Base-by-base conservation (phyloP, 1,140 invertebrate genomes). In the Aphelenchoides avenae region DNA sequence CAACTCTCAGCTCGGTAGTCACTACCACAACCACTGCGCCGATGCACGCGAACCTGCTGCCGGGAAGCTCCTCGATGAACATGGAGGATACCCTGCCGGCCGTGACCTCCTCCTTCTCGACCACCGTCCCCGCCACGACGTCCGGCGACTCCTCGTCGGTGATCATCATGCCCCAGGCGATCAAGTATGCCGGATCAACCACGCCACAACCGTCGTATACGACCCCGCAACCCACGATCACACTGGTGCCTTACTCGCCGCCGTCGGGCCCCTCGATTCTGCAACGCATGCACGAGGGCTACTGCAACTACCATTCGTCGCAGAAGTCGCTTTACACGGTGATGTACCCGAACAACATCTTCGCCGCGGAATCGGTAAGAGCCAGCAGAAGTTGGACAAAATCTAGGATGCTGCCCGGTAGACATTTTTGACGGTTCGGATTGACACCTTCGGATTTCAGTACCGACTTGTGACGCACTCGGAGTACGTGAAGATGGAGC, bases 271-370 rank as follows among this genome's bases (percentile, higher is more conserved):
- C 60, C 5, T 50, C 60, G n/a, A 30, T 67, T 11, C 34, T 67
- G 30, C 60, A 69, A 29, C 54, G 67, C 15, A 29, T 67, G 42
- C 30, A 37, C 22, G 65, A 67, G 44, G 65, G 68, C 3, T 67
- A 71, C 18, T 42, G 20, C 15, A 67, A 67, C 47, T 67, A 55
- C 42, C 66, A 67, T 7, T 51, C 51, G 6, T 71, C 65, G 26
- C 65, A 67, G 47, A 67, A 67, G 39, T 71, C 68, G 0, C 36
- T 67, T 18, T 71, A 63, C 37, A 67, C 66, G 2, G 65, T 67
- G 2, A 71, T 67, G 58, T 71, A 67, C 44, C 65, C 65, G 26
- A 61, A 71, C 49, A 66, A 72, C 13, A 71, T 67, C 37, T 67
- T 67, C 24, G 33, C 58, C 7, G 34, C 20, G 0, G 65, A 67